phyloP scores from a whole-genome alignment of 2,888 invertebrate genomes.

The Pollenia griseotomentosa region DNA sequence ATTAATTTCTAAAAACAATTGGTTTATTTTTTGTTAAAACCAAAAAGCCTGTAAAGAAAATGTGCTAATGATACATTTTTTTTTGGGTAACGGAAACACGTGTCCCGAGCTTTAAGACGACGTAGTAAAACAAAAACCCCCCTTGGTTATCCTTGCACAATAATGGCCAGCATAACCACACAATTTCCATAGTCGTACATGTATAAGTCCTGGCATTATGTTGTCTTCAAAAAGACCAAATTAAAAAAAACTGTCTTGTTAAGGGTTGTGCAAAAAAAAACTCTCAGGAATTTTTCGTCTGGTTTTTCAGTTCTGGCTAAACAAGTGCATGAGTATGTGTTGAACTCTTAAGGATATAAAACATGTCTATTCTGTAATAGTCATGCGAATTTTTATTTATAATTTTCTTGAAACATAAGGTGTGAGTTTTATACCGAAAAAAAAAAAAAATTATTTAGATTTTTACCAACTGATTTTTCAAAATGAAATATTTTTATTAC shows the following conservation, averaged over 20 bases:
- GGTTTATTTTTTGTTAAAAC: background rate
- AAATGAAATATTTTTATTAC: slow-evolving; percentile 42
- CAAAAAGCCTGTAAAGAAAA: slow-evolving; percentile 38
- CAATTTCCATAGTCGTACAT: slow-evolving; percentile 13
- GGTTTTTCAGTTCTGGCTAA: background rate
- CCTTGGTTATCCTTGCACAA: background rate
- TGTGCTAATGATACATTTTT: slow-evolving; percentile 60
- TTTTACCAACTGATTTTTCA: slow-evolving; percentile 36
- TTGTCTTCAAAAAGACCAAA: slow-evolving; percentile 46
- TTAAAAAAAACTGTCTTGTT: background rate
- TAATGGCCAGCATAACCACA: slow-evolving; percentile 11
- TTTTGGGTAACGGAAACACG: slow-evolving; percentile 56
- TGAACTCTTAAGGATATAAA: slow-evolving; percentile 34
- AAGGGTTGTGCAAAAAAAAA: slow-evolving; percentile 47
- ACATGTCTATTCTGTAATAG: slow-evolving; percentile 37
- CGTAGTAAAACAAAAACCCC: background rate
- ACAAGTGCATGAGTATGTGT: slow-evolving; percentile 38
- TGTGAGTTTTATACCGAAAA: slow-evolving; percentile 9
- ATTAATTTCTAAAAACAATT: slow-evolving; percentile 51
- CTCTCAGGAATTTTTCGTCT: slow-evolving; percentile 9
- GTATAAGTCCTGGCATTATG: slow-evolving; percentile 26
- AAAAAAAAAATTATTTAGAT: slow-evolving; percentile 47
- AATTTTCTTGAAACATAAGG: slow-evolving; percentile 15
- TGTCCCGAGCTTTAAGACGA: slow-evolving; percentile 28
- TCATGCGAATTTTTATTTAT: slow-evolving; percentile 16